Evolutionary conservation across 2,797 vertebrate genomes (phyloP).

Genomic region (Danio kyathit): DNA sequence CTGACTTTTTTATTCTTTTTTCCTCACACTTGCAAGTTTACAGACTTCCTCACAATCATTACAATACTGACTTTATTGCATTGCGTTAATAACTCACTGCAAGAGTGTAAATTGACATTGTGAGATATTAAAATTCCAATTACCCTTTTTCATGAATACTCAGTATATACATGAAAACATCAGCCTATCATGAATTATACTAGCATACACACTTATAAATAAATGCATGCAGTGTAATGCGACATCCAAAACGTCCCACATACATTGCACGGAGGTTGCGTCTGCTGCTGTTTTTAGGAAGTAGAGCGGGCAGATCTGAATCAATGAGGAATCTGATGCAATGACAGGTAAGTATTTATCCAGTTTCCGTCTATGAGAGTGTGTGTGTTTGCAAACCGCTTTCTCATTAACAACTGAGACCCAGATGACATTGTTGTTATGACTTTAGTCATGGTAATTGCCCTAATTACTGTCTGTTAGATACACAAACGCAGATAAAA

Average conservation of each 20-base stretch:
- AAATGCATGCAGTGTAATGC: not conserved
- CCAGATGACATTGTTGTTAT: conserved; percentile 51
- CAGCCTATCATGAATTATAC: not conserved
- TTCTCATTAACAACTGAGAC: conserved; percentile 39
- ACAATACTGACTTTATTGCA: too few relatives aligned
- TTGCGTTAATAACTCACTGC: too few relatives aligned
- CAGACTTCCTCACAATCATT: too few relatives aligned
- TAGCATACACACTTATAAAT: not conserved
- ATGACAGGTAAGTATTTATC: conserved; percentile 36
- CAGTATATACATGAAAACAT: not conserved
- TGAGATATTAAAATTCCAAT: too few relatives aligned
- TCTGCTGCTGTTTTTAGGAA: conserved; percentile 26
- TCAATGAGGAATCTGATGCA: conserved; percentile 50
- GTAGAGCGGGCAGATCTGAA: not conserved
- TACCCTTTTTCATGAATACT: not conserved
- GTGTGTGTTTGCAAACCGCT: not conserved
- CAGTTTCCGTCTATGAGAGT: not conserved
- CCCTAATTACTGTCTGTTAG: conserved; percentile 51
- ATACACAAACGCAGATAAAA: conserved; percentile 36
- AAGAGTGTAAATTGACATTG: too few relatives aligned
- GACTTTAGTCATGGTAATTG: conserved; percentile 46
- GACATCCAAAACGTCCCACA: not conserved
- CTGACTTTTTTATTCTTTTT: too few relatives aligned
- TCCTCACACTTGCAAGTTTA: too few relatives aligned
- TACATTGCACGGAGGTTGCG: conserved; percentile 11